Evolutionary conservation across 2,113 vertebrate species (phyloP).

Genomic region (Tachysurus fulvidraco): DNA sequence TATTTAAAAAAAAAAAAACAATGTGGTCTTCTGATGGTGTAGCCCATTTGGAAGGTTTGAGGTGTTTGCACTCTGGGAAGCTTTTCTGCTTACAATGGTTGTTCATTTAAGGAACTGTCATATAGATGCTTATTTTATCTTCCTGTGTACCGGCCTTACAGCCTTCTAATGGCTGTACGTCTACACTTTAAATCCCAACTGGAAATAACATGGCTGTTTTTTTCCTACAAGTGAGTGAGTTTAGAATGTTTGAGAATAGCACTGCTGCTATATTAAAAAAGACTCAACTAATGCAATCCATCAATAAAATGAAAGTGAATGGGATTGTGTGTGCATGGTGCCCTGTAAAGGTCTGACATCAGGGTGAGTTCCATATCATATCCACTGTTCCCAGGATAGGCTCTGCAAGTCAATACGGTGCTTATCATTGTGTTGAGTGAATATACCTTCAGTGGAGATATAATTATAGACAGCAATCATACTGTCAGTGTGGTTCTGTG

Average conservation of each 20-base stretch:
- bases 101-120: background rate
- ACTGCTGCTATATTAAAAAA: background rate
- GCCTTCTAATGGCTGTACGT: background rate
- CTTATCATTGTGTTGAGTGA: background rate
- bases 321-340: background rate
- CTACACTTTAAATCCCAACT: background rate
- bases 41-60: background rate
- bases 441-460: background rate
- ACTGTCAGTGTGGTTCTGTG: background rate
- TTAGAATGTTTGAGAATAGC: background rate
- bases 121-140: background rate
- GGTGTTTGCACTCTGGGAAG: background rate
- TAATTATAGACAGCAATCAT: background rate
- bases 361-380: background rate
- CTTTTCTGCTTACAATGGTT: background rate
- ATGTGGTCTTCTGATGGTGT: background rate
- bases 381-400: background rate
- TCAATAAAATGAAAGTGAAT: background rate
- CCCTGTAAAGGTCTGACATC: background rate
- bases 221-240: background rate
- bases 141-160: background rate
- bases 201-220: background rate
- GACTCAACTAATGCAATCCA: background rate
- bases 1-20: background rate
- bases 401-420: background rate